A percentile compares a stretch with the other conserved stretches of the same genome.
phyloP scores from a whole-genome alignment of 2,888 invertebrate genomes.

The Latrodectus elegans region DNA sequence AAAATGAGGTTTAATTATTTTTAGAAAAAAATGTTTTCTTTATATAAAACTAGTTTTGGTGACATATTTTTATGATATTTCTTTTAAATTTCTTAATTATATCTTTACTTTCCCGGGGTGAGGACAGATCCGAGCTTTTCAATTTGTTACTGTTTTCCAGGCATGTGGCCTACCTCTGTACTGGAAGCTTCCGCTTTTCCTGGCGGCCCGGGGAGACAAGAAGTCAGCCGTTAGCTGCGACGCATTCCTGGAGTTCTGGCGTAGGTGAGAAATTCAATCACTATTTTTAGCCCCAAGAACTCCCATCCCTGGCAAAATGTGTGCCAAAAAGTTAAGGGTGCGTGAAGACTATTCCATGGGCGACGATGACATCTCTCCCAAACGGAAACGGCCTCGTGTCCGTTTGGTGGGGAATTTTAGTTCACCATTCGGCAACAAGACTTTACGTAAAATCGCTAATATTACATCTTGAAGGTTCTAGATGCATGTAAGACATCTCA shows the following conservation, averaged over 20 bases:
- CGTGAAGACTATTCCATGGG: slow-evolving; percentile 8
- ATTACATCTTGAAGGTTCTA: too few relatives aligned
- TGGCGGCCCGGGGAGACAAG: slow-evolving; percentile 85
- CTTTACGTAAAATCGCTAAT: too few relatives aligned
- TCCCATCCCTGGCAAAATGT: background rate
- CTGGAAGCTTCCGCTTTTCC: slow-evolving; percentile 97
- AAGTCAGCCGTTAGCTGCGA: slow-evolving; percentile 85
- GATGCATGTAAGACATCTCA: too few relatives aligned
- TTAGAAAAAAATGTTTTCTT: too few relatives aligned
- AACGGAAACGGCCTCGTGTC: background rate
- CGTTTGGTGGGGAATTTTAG: slow-evolving; percentile 18
- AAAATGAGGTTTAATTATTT: too few relatives aligned
- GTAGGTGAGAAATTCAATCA: slow-evolving; percentile 82
- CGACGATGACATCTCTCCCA: slow-evolving; percentile 16
- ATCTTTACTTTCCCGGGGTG: too few relatives aligned
- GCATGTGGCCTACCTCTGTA: slow-evolving; percentile 94
- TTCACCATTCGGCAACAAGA: too few relatives aligned
- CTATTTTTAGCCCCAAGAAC: slow-evolving; percentile 35
- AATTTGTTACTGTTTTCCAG: slow-evolving; percentile 75
- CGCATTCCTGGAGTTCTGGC: slow-evolving; percentile 92
- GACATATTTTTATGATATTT: too few relatives aligned
- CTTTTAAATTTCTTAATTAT: too few relatives aligned
- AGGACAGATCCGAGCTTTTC: too few relatives aligned
- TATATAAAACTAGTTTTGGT: too few relatives aligned
- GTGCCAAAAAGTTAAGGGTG: slow-evolving; percentile 12